These are phyloP conservation scores for Vanessa atalanta DNA, from an alignment of 1,140 invertebrate genomes.

Conservation along the genomic window DNA sequence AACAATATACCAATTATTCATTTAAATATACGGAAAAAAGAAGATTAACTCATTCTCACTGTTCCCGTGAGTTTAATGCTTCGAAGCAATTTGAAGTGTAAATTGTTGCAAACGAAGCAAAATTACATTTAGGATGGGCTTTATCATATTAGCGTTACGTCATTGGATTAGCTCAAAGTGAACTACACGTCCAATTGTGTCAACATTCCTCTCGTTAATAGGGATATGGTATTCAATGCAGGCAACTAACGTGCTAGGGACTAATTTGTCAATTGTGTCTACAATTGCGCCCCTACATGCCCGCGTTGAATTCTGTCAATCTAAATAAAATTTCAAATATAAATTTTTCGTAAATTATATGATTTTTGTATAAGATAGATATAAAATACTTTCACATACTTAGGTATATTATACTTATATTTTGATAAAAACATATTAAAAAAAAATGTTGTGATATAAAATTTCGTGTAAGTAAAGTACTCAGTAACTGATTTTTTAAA, in stretches of 20 bases:
- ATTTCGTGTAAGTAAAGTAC: too few relatives aligned
- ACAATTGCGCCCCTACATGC: constrained; percentile 23
- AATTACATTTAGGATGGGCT: constrained; percentile 1
- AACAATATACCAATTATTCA: too few relatives aligned
- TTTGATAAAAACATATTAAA: too few relatives aligned
- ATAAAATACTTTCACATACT: too few relatives aligned
- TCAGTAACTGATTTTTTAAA: too few relatives aligned
- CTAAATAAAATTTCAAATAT: not conserved
- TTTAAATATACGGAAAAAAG: too few relatives aligned
- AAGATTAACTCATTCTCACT: too few relatives aligned
- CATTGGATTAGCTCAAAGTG: constrained; percentile 32
- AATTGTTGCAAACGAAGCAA: not conserved
- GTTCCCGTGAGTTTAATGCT: too few relatives aligned
- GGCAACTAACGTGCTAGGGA: constrained; percentile 37
- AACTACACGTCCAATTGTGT: constrained; percentile 33
- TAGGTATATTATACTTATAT: too few relatives aligned
- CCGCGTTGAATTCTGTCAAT: constrained; percentile 4
- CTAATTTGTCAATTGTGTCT: constrained; percentile 40
- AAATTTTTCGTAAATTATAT: not conserved
- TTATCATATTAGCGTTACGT: constrained; percentile 30
- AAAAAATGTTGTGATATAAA: too few relatives aligned
- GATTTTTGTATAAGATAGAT: too few relatives aligned
- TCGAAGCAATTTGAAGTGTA: not conserved
- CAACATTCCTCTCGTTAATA: constrained; percentile 37
- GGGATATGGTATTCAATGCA: constrained; percentile 40